These are phyloP conservation scores for Andrena trimmerana DNA, from an alignment of 2,888 invertebrate genomes.

Conservation along the genomic window DNA sequence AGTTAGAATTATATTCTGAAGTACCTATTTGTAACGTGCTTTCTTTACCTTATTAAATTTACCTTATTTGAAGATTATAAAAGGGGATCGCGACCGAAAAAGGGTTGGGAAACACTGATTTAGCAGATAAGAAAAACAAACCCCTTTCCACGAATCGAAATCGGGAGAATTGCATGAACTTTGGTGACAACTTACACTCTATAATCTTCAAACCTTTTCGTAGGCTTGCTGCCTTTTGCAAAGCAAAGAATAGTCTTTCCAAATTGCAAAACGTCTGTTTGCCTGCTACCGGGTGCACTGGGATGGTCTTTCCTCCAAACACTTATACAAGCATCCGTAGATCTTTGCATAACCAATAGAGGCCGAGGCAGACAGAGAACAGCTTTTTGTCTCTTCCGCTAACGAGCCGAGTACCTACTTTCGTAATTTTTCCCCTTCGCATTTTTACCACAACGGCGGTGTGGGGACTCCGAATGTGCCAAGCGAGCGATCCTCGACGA, in stretches of 20 bases:
- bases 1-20: too few relatives aligned
- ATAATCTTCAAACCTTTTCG: too few relatives aligned
- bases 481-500: slow-evolving; percentile 9
- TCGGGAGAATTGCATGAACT: too few relatives aligned
- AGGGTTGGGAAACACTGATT: too few relatives aligned
- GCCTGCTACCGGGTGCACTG: slow-evolving; percentile 64
- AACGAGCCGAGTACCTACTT: slow-evolving; percentile 2
- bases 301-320: slow-evolving; percentile 42
- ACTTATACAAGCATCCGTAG: slow-evolving; percentile 16
- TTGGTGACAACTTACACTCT: too few relatives aligned
- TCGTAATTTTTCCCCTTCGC: slow-evolving; percentile 4
- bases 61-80: too few relatives aligned
- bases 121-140: too few relatives aligned
- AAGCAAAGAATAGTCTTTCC: slow-evolving; percentile 48
- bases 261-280: slow-evolving; percentile 52
- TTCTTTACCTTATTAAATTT: too few relatives aligned
- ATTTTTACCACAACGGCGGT: not conserved
- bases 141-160: too few relatives aligned
- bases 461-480: not conserved
- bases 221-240: too few relatives aligned
- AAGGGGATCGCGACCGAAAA: too few relatives aligned
- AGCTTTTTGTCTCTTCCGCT: slow-evolving; percentile 11
- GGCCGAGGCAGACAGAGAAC: not conserved
- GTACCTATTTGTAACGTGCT: too few relatives aligned
- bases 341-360: not conserved